phyloP scores from a whole-genome alignment of 1,140 invertebrate genomes.

The Chionoecetes opilio region DNA sequence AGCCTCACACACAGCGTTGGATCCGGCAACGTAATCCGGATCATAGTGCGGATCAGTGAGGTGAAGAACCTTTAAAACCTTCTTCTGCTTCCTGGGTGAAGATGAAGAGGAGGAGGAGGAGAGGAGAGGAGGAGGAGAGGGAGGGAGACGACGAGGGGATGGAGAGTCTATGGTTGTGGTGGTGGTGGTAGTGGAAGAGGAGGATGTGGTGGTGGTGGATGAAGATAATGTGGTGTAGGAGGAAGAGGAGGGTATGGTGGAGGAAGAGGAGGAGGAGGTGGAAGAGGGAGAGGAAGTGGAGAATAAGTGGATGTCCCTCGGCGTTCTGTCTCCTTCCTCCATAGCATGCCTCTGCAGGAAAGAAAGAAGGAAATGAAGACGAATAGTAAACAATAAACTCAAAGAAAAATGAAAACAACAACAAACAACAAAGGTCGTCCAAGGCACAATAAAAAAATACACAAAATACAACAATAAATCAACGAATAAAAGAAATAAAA shows the following conservation, averaged over 20 bases:
- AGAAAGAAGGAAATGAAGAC: neutral
- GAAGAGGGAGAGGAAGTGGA: no score
- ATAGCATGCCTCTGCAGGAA: neutral
- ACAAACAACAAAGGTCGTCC: no score
- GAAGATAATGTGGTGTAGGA: neutral
- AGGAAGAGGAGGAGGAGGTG: neutral
- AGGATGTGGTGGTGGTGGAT: neutral
- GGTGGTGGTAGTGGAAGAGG: neutral
- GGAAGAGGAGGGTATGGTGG: neutral
- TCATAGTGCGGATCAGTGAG: constrained; percentile 93
- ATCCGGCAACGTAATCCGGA: constrained; percentile 87
- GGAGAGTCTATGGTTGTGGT: neutral
- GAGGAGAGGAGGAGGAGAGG: constrained; percentile 9
- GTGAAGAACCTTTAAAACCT: constrained; percentile 87
- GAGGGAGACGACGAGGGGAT: neutral
- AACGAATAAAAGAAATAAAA: no score
- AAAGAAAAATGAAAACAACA: no score
- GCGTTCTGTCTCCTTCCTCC: neutral
- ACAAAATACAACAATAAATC: neutral
- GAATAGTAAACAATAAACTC: no score
- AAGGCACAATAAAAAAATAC: neutral
- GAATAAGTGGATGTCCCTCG: neutral
- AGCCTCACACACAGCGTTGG: constrained; percentile 89
- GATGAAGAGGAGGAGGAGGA: neutral
- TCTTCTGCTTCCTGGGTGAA: constrained; percentile 60